phyloP scores from a whole-genome alignment of 2,888 invertebrate species.

The Idaea straminata region DNA sequence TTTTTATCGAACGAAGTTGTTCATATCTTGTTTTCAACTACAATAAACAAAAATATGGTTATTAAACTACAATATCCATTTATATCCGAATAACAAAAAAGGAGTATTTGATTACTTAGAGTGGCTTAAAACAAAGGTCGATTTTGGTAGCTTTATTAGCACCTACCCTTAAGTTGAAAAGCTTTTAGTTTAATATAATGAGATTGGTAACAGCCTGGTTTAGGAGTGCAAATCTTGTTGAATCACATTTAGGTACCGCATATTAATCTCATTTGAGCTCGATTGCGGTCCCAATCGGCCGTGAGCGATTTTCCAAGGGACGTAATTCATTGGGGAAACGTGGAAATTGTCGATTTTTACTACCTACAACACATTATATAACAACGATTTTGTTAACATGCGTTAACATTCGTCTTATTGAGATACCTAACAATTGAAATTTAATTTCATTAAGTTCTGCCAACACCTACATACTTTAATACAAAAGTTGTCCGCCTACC shows the following conservation, averaged over 20 bases:
- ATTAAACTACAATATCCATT: no score
- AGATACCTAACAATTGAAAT: background rate
- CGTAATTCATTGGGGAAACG: constrained; percentile 31
- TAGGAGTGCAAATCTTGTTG: constrained; percentile 33
- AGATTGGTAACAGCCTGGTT: background rate
- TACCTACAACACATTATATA: background rate
- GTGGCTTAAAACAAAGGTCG: no score
- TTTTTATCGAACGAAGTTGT: no score
- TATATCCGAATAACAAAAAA: no score
- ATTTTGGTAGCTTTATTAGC: no score
- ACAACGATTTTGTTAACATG: background rate
- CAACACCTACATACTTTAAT: background rate
- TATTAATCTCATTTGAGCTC: constrained; percentile 57
- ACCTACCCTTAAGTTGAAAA: background rate
- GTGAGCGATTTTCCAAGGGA: constrained; percentile 42
- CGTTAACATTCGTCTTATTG: background rate
- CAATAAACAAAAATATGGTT: no score
- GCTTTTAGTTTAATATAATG: background rate
- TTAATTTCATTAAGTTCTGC: background rate
- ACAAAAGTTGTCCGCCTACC: background rate
- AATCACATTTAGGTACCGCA: constrained; percentile 38
- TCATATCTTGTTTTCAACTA: no score
- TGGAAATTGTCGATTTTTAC: background rate
- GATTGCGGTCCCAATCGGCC: constrained; percentile 46
- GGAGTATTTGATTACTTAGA: no score